phyloP scores from a whole-genome alignment of 2,888 invertebrate species.

The Drosophila neonasuta region DNA sequence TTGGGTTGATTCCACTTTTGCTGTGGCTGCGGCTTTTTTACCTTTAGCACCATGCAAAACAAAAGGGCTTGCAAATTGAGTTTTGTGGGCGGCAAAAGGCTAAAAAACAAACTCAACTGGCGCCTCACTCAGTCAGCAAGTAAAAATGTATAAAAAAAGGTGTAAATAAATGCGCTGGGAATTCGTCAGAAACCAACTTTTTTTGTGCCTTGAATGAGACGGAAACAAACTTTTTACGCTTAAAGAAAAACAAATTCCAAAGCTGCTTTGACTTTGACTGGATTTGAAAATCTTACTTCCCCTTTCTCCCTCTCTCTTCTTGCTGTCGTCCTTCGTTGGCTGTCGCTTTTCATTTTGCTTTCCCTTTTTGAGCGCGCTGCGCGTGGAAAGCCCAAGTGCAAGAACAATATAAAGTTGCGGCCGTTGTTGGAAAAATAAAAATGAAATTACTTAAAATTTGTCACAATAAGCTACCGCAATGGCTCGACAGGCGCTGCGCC shows the following conservation, averaged over 20 bases:
- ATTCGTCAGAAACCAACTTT: conserved; percentile 58
- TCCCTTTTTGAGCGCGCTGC: conserved; percentile 21
- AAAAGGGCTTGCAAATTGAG: conserved; percentile 61
- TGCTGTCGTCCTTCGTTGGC: conserved; percentile 1
- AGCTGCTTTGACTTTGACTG: conserved; percentile 62
- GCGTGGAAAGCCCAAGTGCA: conserved; percentile 39
- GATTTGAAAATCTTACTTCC: conserved; percentile 31
- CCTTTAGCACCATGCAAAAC: conserved; percentile 72
- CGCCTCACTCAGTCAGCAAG: background rate
- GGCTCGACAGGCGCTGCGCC: background rate
- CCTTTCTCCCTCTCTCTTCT: background rate
- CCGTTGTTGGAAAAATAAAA: conserved; percentile 69
- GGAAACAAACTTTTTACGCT: conserved; percentile 69
- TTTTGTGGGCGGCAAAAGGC: conserved; percentile 47
- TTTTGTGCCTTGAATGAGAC: conserved; percentile 68
- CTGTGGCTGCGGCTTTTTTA: conserved; percentile 59
- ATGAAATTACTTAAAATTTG: conserved; percentile 79
- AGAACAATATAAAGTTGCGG: conserved; percentile 64
- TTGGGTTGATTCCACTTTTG: conserved; percentile 37
- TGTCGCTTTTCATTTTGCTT: conserved; percentile 16
- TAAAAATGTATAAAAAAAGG: conserved; percentile 45
- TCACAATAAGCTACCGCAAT: conserved; percentile 71
- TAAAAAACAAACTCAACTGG: background rate
- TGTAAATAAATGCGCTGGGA: conserved; percentile 76
- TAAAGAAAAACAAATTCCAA: conserved; percentile 51